These are phyloP conservation scores for Paralichthys olivaceus DNA, from an alignment of 2,113 vertebrate genomes.

Conservation along the genomic window DNA sequence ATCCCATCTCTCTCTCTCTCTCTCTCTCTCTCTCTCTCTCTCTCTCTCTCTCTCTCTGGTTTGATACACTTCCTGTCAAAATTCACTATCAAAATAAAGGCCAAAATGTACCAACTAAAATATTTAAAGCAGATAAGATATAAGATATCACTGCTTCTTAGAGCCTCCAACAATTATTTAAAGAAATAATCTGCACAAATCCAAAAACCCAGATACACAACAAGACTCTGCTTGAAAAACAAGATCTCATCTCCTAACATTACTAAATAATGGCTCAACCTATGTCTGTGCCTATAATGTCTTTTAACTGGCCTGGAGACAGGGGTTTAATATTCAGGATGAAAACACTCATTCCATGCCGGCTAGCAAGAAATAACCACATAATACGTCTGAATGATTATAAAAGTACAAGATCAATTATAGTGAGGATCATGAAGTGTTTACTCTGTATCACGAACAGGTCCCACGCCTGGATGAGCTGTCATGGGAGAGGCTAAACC, in stretches of 20 bases:
- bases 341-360: not conserved
- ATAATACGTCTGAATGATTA: not conserved
- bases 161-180: too few relatives aligned
- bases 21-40: not conserved
- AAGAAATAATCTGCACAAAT: too few relatives aligned
- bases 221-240: too few relatives aligned
- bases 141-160: too few relatives aligned
- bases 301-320: too few relatives aligned
- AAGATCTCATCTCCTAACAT: not conserved
- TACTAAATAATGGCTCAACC: not conserved
- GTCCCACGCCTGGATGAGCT: conserved; percentile 35
- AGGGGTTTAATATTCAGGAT: not conserved
- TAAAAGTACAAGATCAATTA: conserved; percentile 5
- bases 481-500: conserved; percentile 15
- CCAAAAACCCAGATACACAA: too few relatives aligned
- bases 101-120: not conserved
- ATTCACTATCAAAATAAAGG: not conserved
- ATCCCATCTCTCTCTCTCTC: not conserved
- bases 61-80: not conserved
- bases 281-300: not conserved
- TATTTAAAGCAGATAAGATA: not conserved
- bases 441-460: conserved; percentile 21
- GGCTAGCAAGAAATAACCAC: conserved; percentile 1
- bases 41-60: too few relatives aligned
- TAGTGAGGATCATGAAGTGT: conserved; percentile 4